phyloP scores from a whole-genome alignment of 1,140 invertebrate species.

The Drosophila pachea region DNA sequence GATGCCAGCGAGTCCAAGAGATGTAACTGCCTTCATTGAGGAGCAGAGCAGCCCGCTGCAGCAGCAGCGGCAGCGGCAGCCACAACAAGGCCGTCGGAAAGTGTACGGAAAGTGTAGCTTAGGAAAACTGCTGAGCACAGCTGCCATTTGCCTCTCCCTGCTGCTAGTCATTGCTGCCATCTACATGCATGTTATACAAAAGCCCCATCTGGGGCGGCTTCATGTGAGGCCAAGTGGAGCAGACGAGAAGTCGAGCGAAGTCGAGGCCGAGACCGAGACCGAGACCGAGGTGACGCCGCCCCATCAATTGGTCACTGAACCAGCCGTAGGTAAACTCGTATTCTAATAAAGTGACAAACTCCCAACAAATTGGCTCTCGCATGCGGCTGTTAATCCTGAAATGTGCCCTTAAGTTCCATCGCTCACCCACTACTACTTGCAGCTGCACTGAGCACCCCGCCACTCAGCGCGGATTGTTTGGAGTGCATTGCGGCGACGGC shows the following conservation, averaged over 20 bases:
- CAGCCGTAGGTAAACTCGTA: slow-evolving; percentile 20
- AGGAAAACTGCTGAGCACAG: slow-evolving; percentile 39
- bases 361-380: too few species aligned
- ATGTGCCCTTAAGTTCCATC: not conserved
- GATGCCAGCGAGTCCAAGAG: slow-evolving; percentile 9
- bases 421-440: not conserved
- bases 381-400: too few species aligned
- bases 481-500: slow-evolving; percentile 46
- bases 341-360: not conserved
- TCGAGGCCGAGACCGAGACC: not conserved
- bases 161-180: slow-evolving; percentile 61
- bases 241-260: not conserved
- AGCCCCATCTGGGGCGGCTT: slow-evolving; percentile 62
- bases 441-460: slow-evolving; percentile 6
- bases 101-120: slow-evolving; percentile 21
- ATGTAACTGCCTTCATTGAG: not conserved
- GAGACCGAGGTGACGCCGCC: not conserved
- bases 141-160: slow-evolving; percentile 42
- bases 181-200: slow-evolving; percentile 60
- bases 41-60: not conserved
- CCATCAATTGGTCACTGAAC: slow-evolving; percentile 18
- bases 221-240: slow-evolving; percentile 13
- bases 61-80: not conserved
- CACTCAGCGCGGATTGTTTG: slow-evolving; percentile 43
- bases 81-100: not conserved